A percentile compares a stretch with the other conserved stretches of the same genome.
Conservation (phyloP, 2,113 vertebrate genomes). For the Saimiri boliviensis region DNA sequence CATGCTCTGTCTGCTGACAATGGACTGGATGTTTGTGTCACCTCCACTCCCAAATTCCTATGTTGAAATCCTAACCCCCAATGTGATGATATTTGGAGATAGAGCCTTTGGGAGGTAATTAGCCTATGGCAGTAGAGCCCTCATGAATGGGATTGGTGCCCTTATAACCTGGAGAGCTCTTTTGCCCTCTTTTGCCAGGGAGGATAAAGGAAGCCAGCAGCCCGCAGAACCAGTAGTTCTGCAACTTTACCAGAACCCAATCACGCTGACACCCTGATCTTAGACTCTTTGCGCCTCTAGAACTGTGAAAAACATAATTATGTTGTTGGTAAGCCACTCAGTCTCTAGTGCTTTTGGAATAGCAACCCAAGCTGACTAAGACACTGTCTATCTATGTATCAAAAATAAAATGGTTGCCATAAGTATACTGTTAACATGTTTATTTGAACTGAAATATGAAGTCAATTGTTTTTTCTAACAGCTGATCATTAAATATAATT, state of each 20-base stretch:
- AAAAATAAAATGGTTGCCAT: not conserved
- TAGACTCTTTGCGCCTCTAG: no score
- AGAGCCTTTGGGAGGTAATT: not conserved
- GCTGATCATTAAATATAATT: not conserved
- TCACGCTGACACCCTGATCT: not conserved
- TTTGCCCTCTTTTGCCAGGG: not conserved
- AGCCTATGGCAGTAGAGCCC: not conserved
- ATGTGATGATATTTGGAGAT: not conserved
- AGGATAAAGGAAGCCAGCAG: not conserved
- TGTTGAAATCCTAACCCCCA: not conserved
- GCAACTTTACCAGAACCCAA: not conserved
- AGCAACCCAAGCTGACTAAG: not conserved
- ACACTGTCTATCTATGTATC: not conserved
- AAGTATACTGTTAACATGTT: not conserved
- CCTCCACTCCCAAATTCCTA: not conserved
- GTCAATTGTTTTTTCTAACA: not conserved
- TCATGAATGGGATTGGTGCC: not conserved
- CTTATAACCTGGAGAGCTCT: not conserved
- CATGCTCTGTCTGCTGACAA: not conserved
- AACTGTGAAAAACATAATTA: not conserved
- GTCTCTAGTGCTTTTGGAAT: not conserved
- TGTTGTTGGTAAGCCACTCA: not conserved
- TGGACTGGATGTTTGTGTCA: not conserved
- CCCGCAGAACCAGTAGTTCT: no score
- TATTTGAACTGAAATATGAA: constrained; percentile 8